These are phyloP conservation scores for Chinchilla lanigera DNA, from an alignment of 2,113 vertebrate genomes.

Conservation along the genomic window DNA sequence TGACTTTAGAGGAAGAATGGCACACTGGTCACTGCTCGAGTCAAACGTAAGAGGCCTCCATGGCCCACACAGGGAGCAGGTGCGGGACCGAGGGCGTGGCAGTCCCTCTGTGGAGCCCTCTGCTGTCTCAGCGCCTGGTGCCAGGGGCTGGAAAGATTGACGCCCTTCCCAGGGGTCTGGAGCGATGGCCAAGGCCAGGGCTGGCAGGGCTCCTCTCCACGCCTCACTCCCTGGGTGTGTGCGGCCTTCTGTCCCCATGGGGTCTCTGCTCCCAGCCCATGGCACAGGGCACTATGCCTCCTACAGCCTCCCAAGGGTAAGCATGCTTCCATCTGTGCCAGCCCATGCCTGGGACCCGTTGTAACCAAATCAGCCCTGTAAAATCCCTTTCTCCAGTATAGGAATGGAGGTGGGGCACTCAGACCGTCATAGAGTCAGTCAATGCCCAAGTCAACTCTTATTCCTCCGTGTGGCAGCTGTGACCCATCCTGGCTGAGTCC, in stretches of 20 bases:
- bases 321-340: neutral
- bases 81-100: rapidly evolving
- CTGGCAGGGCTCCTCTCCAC: neutral
- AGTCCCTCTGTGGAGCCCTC: neutral
- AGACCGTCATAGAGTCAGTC: neutral
- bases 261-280: neutral
- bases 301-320: neutral
- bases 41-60: neutral
- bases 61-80: neutral
- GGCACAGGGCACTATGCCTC: neutral
- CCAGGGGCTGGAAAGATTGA: rapidly evolving
- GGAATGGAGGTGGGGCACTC: neutral
- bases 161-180: neutral
- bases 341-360: neutral
- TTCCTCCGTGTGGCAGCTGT: neutral
- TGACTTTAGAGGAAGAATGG: neutral
- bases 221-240: neutral
- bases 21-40: neutral
- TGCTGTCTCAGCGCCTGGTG: neutral
- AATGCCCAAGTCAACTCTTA: neutral
- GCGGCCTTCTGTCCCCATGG: neutral
- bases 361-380: neutral
- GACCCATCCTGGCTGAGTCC: neutral
- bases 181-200: neutral
- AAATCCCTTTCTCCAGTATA: neutral